These are phyloP conservation scores for Litocranius walleri DNA, from an alignment of 2,113 vertebrate species.

Conservation along the genomic window DNA sequence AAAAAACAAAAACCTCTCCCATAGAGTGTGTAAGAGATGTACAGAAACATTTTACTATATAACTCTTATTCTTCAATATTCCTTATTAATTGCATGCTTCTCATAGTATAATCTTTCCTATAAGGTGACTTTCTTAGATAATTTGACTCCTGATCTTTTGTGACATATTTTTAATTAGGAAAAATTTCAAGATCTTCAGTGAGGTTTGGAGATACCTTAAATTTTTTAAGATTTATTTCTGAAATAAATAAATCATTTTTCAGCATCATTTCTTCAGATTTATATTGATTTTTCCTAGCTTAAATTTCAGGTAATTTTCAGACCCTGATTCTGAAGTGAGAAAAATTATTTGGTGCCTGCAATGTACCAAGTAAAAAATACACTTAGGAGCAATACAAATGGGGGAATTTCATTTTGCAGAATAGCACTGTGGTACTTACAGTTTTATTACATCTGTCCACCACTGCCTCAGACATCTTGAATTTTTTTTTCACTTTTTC, in stretches of 20 bases:
- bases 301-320: constrained; percentile 26
- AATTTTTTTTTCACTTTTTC: neutral
- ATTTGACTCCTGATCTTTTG: neutral
- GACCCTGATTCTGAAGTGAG: neutral
- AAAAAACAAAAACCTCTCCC: neutral
- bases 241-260: neutral
- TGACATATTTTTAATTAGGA: neutral
- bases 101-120: neutral
- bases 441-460: neutral
- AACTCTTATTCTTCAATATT: neutral
- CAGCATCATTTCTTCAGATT: neutral
- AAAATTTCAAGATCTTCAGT: neutral
- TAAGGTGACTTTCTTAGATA: neutral
- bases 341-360: neutral
- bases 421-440: neutral
- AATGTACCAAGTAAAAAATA: neutral
- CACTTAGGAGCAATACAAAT: neutral
- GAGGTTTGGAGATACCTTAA: neutral
- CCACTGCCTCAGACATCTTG: neutral
- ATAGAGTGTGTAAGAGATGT: neutral
- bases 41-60: neutral
- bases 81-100: neutral
- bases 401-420: neutral
- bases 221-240: neutral
- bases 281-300: neutral